A percentile compares a stretch with the other conserved stretches of the same genome.
These are phyloP conservation scores for Poeciliopsis prolifica DNA, from an alignment of 2,113 vertebrate species.

Conservation along the genomic window DNA sequence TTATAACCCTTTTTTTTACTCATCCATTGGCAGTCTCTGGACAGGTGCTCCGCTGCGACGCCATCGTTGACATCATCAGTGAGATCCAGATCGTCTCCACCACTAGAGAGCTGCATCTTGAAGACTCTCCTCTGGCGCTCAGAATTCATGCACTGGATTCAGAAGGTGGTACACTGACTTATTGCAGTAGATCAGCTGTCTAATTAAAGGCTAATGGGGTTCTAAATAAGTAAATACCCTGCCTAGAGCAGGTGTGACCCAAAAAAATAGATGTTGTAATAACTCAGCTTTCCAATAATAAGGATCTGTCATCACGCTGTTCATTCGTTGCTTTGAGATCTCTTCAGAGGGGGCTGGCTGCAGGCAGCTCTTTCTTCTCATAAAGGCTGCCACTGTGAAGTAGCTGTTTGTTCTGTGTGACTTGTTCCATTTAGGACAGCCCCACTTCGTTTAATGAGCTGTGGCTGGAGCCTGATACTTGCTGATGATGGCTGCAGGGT, in stretches of 20 bases:
- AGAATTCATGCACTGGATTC: slow-evolving; percentile 93
- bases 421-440: slow-evolving; percentile 59
- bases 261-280: slow-evolving; percentile 1
- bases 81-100: slow-evolving; percentile 93
- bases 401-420: slow-evolving; percentile 80
- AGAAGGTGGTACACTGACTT: slow-evolving; percentile 82
- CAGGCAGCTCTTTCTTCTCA: slow-evolving; percentile 26
- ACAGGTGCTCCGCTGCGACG: slow-evolving; percentile 92
- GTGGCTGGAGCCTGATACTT: slow-evolving; percentile 57
- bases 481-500: slow-evolving; percentile 50
- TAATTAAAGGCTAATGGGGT: slow-evolving; percentile 3
- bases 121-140: slow-evolving; percentile 92
- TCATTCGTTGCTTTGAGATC: slow-evolving; percentile 28
- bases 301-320: slow-evolving; percentile 9
- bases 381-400: slow-evolving; percentile 75
- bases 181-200: not conserved
- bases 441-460: slow-evolving; percentile 69
- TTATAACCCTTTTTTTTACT: not conserved
- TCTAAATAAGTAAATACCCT: slow-evolving; percentile 7
- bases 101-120: slow-evolving; percentile 94
- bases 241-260: not conserved
- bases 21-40: slow-evolving; percentile 83
- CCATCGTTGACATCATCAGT: slow-evolving; percentile 91
- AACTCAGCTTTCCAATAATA: slow-evolving; percentile 1
- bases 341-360: slow-evolving; percentile 27